phyloP scores from a whole-genome alignment of 1,140 invertebrate species.

The Harlomillsia oculata region DNA sequence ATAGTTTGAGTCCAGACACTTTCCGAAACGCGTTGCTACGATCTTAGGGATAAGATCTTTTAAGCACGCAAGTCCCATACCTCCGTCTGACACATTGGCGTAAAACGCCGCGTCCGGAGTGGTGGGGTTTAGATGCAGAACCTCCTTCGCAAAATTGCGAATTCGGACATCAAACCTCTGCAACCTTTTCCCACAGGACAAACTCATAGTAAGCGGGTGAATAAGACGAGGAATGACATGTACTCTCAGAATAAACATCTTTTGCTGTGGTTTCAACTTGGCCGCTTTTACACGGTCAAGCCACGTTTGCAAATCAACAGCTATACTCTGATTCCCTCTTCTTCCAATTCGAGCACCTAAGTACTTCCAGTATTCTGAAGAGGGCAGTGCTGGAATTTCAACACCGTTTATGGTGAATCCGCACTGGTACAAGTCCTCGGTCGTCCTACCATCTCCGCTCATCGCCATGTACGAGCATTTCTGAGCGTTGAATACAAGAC shows the following conservation, averaged over 20 bases:
- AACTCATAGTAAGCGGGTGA: not conserved
- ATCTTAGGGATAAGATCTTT: not conserved
- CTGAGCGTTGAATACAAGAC: not conserved
- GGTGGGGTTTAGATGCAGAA: not conserved
- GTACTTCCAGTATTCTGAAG: not conserved
- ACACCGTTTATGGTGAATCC: not conserved
- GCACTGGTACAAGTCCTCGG: not conserved
- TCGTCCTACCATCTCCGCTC: not conserved
- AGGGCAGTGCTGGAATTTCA: not conserved
- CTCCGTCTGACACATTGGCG: not conserved
- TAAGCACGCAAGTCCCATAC: not conserved
- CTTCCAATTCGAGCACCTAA: not conserved
- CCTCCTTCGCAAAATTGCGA: not conserved
- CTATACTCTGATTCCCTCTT: not conserved
- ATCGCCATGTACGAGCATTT: not conserved
- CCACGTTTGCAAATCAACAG: not conserved
- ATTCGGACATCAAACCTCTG: not conserved
- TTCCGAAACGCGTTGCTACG: not conserved
- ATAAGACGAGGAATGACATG: not conserved
- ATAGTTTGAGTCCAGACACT: not conserved
- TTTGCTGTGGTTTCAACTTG: constrained; percentile 1
- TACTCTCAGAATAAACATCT: not conserved
- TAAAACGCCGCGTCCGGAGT: not conserved
- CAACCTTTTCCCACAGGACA: not conserved
- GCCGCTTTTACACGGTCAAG: not conserved